phyloP scores from a whole-genome alignment of 2,113 vertebrate species.

The Saimiri boliviensis region DNA sequence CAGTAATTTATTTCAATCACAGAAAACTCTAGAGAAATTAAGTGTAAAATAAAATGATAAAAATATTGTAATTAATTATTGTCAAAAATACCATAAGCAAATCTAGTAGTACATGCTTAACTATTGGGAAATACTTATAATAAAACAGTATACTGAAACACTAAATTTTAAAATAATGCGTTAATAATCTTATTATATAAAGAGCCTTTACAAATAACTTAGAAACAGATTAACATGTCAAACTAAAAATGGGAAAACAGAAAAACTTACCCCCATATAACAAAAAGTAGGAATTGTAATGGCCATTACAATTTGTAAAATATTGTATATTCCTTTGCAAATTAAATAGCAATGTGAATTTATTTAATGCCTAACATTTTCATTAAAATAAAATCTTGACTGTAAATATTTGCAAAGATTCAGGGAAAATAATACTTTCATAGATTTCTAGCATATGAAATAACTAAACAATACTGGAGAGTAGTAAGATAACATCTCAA shows the following conservation, averaged over 20 bases:
- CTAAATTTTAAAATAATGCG: not conserved
- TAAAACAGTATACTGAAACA: not conserved
- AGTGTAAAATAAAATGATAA: not conserved
- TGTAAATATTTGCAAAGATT: not conserved
- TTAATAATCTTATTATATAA: not conserved
- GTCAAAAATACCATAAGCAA: not conserved
- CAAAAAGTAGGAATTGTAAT: not conserved
- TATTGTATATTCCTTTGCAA: not conserved
- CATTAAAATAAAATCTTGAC: not conserved
- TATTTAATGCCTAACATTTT: not conserved
- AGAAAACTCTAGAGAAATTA: not conserved
- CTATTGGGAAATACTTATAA: not conserved
- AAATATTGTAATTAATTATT: not conserved
- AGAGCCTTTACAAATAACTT: not conserved
- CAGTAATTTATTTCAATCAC: no score
- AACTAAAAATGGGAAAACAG: not conserved
- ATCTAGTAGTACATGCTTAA: not conserved
- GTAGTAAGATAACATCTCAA: not conserved
- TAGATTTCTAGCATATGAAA: not conserved
- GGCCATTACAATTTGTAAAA: not conserved
- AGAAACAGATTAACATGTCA: not conserved
- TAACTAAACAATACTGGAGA: not conserved
- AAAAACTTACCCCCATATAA: not conserved
- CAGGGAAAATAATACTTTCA: not conserved
- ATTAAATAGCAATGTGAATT: not conserved